Base-by-base conservation (phyloP, 2,888 invertebrate genomes). In the Melikaiella ostensackeni region DNA sequence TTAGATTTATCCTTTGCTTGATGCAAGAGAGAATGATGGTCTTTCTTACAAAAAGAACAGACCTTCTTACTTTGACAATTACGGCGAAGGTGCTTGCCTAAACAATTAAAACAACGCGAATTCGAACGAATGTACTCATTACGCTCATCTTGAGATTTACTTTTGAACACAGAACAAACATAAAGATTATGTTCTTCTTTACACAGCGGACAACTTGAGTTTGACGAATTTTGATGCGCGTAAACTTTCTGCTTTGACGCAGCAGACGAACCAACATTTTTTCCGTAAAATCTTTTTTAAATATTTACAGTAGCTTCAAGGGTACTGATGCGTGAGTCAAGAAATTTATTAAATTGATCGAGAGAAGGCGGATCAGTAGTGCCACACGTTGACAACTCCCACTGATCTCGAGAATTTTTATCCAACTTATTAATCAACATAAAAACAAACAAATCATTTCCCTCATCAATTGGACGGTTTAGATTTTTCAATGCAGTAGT, bases 321-420 rank as follows among this genome's bases (percentile, higher is more conserved):
- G 7, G 64, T 21, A 35, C 24, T 42, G 35, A 42, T 64, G 35
- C 64, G 24, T 6, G 21, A n/a, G 21, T 42, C 64, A 5, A 38
- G 38, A 42, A 74, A 74, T 38, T 57, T 74, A 59, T 2, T 74
- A 9, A 74, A 59, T 8, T 74, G 21, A 13, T 33, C 8, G 19
- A 74, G 21, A 35, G 74, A 74, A 19, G 74, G 38, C 59, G 74
- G 74, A 57, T 74, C 74, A 0, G 74, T 74, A 8, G 33, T 8
- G n/a, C 33, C 55, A 19, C 57, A 55, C 13, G 16, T 24, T 5
- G 33, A 19, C 11, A 74, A 30, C 35, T 74, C 74, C 74, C 74
- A 74, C 59, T 74, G 74, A 57, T 74, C 74, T 9, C 74, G 74
- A 19, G 59, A 74, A n/a, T 13, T 19, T 35, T 74, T 59, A 30